phyloP scores from a whole-genome alignment of 2,113 vertebrate genomes.

The Cavia aperea region DNA sequence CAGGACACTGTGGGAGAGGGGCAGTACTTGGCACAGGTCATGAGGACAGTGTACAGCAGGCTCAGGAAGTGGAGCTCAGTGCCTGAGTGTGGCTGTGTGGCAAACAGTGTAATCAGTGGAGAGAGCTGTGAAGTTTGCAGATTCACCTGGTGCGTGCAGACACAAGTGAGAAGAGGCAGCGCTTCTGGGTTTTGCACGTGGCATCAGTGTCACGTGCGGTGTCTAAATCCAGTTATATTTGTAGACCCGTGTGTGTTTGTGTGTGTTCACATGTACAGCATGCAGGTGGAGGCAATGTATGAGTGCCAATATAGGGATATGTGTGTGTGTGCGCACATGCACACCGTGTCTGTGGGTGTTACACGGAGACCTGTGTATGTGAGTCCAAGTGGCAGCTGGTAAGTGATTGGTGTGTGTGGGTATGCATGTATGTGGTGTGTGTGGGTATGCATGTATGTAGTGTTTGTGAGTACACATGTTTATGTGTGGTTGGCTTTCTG shows the following conservation, averaged over 20 bases:
- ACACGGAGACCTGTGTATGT: neutral
- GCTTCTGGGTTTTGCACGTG: neutral
- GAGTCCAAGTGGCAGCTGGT: neutral
- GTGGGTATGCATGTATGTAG: fast-evolving
- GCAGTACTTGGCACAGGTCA: neutral
- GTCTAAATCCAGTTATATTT: neutral
- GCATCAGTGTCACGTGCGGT: neutral
- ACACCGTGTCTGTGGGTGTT: neutral
- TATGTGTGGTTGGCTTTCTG: neutral
- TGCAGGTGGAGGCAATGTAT: neutral
- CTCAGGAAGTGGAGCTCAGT: neutral
- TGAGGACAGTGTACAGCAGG: neutral
- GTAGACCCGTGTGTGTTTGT: neutral
- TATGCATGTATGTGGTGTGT: fast-evolving
- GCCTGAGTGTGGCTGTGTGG: neutral
- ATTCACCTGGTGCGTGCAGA: fast-evolving
- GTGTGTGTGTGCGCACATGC: neutral
- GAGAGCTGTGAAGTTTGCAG: fast-evolving
- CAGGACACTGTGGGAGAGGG: neutral
- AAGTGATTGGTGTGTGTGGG: neutral
- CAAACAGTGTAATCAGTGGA: fast-evolving
- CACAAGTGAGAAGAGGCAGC: fast-evolving
- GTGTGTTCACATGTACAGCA: neutral
- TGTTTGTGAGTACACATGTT: fast-evolving
- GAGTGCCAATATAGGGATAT: neutral